phyloP scores from a whole-genome alignment of 2,797 vertebrate genomes.

The Pagetopsis macropterus region DNA sequence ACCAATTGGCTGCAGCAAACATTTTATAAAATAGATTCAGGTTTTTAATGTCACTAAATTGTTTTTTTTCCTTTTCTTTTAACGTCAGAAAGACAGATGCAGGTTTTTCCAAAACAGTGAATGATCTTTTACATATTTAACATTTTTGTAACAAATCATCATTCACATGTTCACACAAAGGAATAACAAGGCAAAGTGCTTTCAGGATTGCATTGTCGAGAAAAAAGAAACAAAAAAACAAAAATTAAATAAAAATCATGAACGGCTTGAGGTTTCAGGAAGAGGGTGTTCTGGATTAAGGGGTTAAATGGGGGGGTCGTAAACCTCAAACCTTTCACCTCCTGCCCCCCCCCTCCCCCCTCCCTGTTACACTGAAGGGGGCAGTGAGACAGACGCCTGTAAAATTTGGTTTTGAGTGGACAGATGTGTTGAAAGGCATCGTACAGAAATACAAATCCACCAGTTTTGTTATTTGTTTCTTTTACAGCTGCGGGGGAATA shows the following conservation, averaged over 20 bases:
- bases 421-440: constrained; percentile 75
- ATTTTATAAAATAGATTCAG: constrained; percentile 89
- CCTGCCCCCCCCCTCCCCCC: constrained; percentile 63
- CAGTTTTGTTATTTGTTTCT: background rate
- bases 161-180: constrained; percentile 84
- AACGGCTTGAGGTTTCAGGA: constrained; percentile 84
- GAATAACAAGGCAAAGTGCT: constrained; percentile 88
- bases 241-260: constrained; percentile 56
- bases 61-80: constrained; percentile 79
- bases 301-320: constrained; percentile 51
- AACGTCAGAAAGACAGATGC: constrained; percentile 87
- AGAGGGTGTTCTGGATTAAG: constrained; percentile 58
- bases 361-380: constrained; percentile 45
- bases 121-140: constrained; percentile 88
- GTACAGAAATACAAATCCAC: constrained; percentile 71
- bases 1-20: constrained; percentile 85
- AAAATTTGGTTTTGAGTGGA: constrained; percentile 74
- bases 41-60: constrained; percentile 85
- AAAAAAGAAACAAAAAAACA: constrained; percentile 71
- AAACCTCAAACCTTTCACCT: constrained; percentile 81
- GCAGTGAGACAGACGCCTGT: constrained; percentile 65
- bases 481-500: no score
- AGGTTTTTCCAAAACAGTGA: constrained; percentile 86
- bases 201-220: constrained; percentile 88
- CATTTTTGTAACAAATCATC: constrained; percentile 84